Evolutionary conservation across 2,113 vertebrate genomes (phyloP), one percentile per base, ranked within the genome.

Genomic region (Cebidichthys violaceus): DNA sequence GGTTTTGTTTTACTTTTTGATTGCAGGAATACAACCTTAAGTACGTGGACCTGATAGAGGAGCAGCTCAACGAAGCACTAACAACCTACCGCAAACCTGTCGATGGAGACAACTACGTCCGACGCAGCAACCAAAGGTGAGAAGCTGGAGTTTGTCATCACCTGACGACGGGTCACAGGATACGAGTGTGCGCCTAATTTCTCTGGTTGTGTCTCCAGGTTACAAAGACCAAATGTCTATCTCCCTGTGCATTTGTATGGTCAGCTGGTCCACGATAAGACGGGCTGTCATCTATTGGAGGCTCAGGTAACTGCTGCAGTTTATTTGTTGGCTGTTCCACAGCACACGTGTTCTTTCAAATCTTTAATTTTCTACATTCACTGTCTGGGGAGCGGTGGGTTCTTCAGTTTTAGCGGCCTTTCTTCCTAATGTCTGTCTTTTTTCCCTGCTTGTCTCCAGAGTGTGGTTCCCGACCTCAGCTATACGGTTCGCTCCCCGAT

Each of bases 51-150:
- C 75, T 99, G 87, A 97, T 99, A 86, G 98, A 99, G 90, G 98
- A 99, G 83, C 98, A 99, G 82, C 96, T 99, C 69, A 99, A 99
- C 45, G 98, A 99, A 96, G 98, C 98, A 81, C 97, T 99, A 82
- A 99, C 98, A 70, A 99, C 98, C 1, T 99, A 99, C 54, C 97
- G 98, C 74, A 99, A 99, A 91, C 98, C 98, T 83, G 93, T 99
- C 27, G 98, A 99, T 92, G 98, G 98, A 70, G 98, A 99, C 95
- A 99, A 99, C 91, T 99, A 99, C 9, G 98, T 99, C 84, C 96
- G 98, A 86, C 96, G 98, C 55, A 99, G 97, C 96, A 99, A 99
- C 94, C 98, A 99, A 96, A 99, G 98, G 98, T 91, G 0, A 1
- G 74, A 61, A 5, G 20, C 5, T 27, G 18, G 37, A 60, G 18